A percentile compares a stretch with the other conserved stretches of the same genome.
phyloP scores from a whole-genome alignment of 2,888 invertebrate genomes.

The Rhagium mordax region DNA sequence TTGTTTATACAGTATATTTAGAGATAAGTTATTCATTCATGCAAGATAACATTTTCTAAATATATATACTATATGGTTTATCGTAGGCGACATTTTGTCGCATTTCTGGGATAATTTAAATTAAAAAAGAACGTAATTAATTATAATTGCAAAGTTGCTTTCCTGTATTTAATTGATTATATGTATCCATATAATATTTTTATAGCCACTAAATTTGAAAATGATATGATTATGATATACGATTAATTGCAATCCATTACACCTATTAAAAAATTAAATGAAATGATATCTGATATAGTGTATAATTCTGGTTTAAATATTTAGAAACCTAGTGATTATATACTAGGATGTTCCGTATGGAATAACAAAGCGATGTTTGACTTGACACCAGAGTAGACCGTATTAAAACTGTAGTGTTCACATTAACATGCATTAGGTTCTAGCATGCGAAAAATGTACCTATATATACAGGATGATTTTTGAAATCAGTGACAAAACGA shows the following conservation, averaged over 20 bases:
- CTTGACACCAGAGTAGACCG: no score
- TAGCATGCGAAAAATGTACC: no score
- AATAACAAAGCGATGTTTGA: no score
- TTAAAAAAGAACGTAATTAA: constrained; percentile 25
- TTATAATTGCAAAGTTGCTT: constrained; percentile 12
- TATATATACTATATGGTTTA: constrained; percentile 31
- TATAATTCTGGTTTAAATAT: neutral
- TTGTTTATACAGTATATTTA: constrained; percentile 8
- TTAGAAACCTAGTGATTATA: neutral
- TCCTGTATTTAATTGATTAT: constrained; percentile 13
- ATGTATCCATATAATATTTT: neutral
- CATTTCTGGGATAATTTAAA: constrained; percentile 29
- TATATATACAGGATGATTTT: no score
- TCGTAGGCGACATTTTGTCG: constrained; percentile 40
- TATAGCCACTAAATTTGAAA: constrained; percentile 22
- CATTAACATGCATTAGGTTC: no score
- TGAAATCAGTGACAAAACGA: no score
- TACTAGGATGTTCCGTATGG: no score
- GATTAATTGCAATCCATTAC: constrained; percentile 6
- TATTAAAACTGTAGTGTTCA: no score
- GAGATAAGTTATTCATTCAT: constrained; percentile 28
- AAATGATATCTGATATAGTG: constrained; percentile 14
- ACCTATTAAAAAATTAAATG: constrained; percentile 17
- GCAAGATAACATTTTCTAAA: constrained; percentile 38
- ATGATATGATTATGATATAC: constrained; percentile 2